Base-by-base conservation (phyloP, 2,888 invertebrate species). In the Rhingia campestris region DNA sequence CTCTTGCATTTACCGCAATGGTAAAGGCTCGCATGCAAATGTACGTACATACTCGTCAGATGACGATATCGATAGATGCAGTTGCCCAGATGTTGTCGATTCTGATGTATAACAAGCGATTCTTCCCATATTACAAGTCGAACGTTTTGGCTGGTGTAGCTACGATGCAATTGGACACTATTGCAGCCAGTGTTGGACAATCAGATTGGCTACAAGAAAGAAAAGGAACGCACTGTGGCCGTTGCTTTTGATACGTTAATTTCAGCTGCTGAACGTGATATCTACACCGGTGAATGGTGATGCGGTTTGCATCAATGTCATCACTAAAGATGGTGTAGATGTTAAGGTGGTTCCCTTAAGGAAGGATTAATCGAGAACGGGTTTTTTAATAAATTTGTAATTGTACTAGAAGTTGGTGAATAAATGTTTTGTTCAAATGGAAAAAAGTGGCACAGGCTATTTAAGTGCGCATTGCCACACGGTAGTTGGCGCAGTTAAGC, bases 271-370 rank as follows among this genome's bases (percentile, higher is more conserved):
- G 99, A 99, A 91, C 94, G 99, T 89, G 99, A 99, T 91, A 99
- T 99, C 88, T 96, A 98, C 89, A 99, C 99, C 75, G 99, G 99
- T n/a, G n/a, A n/a, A n/a, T n/a, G n/a, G n/a, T 59, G 99, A 99
- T 92, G 95, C 95, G 76, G 95, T 99, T 87, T 92, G 93, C 80
- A 96, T 99, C 86, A 94, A 96, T 87, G 93, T 98, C 82, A 96
- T 99, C 87, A 98, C 97, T 14, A 96, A 96, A 87, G 95, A 95
- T 92, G 98, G 98, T 0, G 93, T 97, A 77, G 93, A 93, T 86
- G 94, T 94, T 4, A 89, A 94, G 94, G 90, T 95, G 94, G 87
- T 96, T 91, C 94, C 94, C 81, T 93, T 99, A 81, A 94, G 99
- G 89, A 95, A 95, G 91, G 99, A 99, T 95, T 99, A 95, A 93